These are phyloP conservation scores for Gavialis gangeticus DNA, from an alignment of 2,113 vertebrate genomes.

Conservation along the genomic window DNA sequence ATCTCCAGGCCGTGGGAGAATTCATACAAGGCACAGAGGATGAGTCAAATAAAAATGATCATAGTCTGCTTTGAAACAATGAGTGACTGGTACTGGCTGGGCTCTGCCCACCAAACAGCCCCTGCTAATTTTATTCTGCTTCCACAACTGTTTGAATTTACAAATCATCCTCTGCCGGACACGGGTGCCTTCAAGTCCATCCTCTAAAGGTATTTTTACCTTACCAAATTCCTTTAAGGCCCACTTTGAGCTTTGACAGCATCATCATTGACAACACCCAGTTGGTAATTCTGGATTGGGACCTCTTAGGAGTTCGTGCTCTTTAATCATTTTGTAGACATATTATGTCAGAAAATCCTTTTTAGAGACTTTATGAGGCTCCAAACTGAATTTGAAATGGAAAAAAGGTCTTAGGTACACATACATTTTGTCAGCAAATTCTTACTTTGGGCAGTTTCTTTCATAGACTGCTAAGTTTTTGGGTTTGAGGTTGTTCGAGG, in stretches of 20 bases:
- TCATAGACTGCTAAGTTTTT: too few species aligned
- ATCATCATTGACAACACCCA: neutral
- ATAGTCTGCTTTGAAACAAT: neutral
- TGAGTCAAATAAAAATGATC: neutral
- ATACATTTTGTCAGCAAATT: too few species aligned
- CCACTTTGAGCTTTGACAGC: neutral
- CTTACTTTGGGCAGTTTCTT: too few species aligned
- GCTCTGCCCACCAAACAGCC: neutral
- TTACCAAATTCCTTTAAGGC: neutral
- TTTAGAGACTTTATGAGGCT: neutral
- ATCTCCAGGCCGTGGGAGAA: neutral
- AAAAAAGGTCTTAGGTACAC: neutral
- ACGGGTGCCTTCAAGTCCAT: neutral
- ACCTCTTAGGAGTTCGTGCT: neutral
- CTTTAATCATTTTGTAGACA: neutral
- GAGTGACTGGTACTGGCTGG: neutral
- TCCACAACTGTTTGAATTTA: neutral
- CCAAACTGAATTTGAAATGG: neutral
- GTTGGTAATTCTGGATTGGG: neutral
- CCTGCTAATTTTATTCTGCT: neutral
- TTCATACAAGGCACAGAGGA: neutral
- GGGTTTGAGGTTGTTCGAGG: too few species aligned
- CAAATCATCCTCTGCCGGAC: neutral
- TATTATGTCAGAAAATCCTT: neutral
- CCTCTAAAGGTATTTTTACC: neutral